phyloP scores from a whole-genome alignment of 2,113 vertebrate species.

The Pitta sordida region DNA sequence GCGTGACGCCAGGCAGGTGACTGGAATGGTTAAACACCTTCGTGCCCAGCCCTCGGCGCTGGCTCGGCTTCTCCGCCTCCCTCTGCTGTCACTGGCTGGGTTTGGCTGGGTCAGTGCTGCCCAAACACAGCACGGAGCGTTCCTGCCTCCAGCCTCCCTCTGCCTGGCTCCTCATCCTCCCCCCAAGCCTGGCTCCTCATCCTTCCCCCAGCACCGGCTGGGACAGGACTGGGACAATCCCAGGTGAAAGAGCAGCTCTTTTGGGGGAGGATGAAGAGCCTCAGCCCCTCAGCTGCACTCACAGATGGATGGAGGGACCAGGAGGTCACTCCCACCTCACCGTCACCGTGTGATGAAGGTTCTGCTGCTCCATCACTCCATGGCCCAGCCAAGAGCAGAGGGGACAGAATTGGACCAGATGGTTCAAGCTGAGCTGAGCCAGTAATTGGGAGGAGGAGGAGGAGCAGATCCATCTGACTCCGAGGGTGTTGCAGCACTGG shows the following conservation, averaged over 20 bases:
- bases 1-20: background rate
- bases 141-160: fast-evolving
- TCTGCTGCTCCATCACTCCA: background rate
- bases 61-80: background rate
- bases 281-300: too few relatives aligned
- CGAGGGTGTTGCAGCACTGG: background rate
- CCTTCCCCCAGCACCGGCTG: background rate
- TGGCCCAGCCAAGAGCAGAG: background rate
- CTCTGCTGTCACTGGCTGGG: fast-evolving
- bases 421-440: conserved; percentile 53
- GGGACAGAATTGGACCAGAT: background rate
- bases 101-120: background rate
- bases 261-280: background rate
- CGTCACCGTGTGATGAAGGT: fast-evolving
- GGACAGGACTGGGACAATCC: background rate
- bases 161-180: background rate
- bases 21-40: background rate
- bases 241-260: background rate
- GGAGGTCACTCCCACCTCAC: background rate
- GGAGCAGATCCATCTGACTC: background rate
- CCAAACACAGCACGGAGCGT: background rate
- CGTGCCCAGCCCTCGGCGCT: background rate
- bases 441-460: conserved; percentile 1
- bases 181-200: too few relatives aligned
- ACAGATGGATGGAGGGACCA: fast-evolving